Evolutionary conservation across 1,140 invertebrate species (phyloP).

Genomic region (Pissodes strobi): DNA sequence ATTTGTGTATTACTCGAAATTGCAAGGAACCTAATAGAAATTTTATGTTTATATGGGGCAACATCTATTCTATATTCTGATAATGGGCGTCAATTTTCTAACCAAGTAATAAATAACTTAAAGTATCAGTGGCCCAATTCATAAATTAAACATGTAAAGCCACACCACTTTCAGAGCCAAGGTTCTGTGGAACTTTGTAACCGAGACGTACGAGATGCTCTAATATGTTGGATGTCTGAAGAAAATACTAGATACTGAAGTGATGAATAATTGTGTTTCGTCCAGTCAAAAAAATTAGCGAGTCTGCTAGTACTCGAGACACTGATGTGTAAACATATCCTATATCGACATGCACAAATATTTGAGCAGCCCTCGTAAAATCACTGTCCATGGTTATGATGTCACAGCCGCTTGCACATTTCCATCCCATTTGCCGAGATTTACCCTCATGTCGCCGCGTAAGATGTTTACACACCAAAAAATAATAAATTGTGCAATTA

Average conservation of each 20-base stretch:
- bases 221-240: slow-evolving; percentile 47
- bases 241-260: slow-evolving; percentile 43
- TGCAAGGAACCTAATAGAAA: slow-evolving; percentile 39
- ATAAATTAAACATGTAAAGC: slow-evolving; percentile 51
- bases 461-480: no score
- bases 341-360: no score
- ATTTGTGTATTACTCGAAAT: slow-evolving; percentile 30
- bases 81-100: slow-evolving; percentile 44
- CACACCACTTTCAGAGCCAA: slow-evolving; percentile 44
- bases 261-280: slow-evolving; percentile 45
- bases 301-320: no score
- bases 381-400: no score
- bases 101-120: slow-evolving; percentile 40
- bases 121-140: slow-evolving; percentile 35
- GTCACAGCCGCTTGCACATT: no score
- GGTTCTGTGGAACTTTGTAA: slow-evolving; percentile 51
- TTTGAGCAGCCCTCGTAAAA: no score
- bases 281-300: no score
- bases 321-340: no score
- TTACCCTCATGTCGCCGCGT: no score
- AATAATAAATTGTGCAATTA: slow-evolving; percentile 45
- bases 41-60: slow-evolving; percentile 45
- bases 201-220: slow-evolving; percentile 53
- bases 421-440: no score
- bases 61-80: slow-evolving; percentile 51